Conservation (phyloP, 2,888 invertebrate genomes). For the Apoda limacodes region DNA sequence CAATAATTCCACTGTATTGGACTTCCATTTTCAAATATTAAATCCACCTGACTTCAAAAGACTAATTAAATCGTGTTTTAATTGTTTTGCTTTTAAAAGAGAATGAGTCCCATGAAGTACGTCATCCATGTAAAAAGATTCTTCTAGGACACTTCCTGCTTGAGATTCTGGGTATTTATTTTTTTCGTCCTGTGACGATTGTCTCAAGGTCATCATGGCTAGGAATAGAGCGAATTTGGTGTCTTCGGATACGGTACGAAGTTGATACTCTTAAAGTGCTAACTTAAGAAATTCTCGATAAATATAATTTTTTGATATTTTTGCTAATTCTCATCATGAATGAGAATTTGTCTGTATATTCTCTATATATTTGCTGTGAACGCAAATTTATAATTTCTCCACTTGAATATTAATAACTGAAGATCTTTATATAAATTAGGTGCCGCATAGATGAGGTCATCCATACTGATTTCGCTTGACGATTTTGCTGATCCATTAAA, state of each 20-base stretch:
- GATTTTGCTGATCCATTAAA: constrained; percentile 9
- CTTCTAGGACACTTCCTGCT: constrained; percentile 5
- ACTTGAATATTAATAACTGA: constrained; percentile 10
- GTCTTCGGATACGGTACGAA: constrained; percentile 3
- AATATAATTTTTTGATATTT: constrained; percentile 1
- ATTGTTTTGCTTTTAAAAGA: constrained; percentile 3
- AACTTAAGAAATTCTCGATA: neutral
- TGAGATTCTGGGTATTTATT: constrained; percentile 2
- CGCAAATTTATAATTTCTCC: constrained; percentile 12
- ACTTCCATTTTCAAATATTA: too few relatives aligned
- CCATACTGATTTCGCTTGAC: constrained; percentile 6
- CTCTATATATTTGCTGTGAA: constrained; percentile 15
- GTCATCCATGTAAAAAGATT: too few relatives aligned
- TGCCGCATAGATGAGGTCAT: constrained; percentile 11
- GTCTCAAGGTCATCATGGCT: constrained; percentile 14
- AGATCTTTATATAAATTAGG: constrained; percentile 17
- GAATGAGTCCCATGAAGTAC: constrained; percentile 4
- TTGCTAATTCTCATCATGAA: constrained; percentile 8
- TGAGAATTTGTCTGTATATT: constrained; percentile 12
- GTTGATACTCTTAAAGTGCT: constrained; percentile 1
- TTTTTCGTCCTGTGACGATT: constrained; percentile 11
- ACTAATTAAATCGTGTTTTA: constrained; percentile 11
- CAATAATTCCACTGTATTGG: too few relatives aligned
- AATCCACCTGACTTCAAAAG: too few relatives aligned
- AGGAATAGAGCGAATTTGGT: constrained; percentile 11